Evolutionary conservation across 2,888 invertebrate species (phyloP).

Genomic region (Lysandra coridon): DNA sequence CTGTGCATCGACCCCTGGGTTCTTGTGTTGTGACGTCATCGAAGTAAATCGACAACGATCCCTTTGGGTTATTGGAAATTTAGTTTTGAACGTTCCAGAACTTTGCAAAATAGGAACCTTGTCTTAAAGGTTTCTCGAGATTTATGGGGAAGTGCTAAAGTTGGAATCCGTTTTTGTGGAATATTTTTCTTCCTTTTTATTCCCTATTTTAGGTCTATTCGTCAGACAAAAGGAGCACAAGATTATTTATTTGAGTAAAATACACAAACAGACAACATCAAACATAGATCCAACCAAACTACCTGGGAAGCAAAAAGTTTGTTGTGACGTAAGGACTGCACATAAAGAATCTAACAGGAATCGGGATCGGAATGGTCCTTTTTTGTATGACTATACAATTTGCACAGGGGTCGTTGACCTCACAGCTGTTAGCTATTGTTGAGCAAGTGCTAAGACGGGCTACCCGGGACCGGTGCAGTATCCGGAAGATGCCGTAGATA

Average conservation of each 20-base stretch:
- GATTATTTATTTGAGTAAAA: background rate
- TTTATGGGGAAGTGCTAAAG: background rate
- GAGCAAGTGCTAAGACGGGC: conserved; percentile 65
- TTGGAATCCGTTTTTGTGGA: background rate
- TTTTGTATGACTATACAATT: conserved; percentile 72
- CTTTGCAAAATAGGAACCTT: conserved; percentile 8
- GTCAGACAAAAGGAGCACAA: background rate
- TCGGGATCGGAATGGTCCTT: conserved; percentile 59
- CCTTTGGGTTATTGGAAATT: background rate
- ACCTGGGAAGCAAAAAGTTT: background rate
- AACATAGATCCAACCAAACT: conserved; percentile 30
- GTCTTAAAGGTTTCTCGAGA: background rate
- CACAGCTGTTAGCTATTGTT: conserved; percentile 75
- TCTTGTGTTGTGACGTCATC: conserved; percentile 68
- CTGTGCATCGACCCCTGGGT: conserved; percentile 72
- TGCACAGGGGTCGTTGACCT: conserved; percentile 76
- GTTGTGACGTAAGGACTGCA: conserved; percentile 5
- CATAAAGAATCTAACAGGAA: conserved; percentile 46
- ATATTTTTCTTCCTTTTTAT: background rate
- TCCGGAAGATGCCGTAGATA: conserved; percentile 72
- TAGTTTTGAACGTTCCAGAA: conserved; percentile 22
- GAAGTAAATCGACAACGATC: conserved; percentile 39
- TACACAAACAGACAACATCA: background rate
- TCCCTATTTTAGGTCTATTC: background rate
- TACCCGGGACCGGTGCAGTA: conserved; percentile 66